A percentile compares a stretch with the other conserved stretches of the same genome.
These are phyloP conservation scores for Staurois parvus DNA, from an alignment of 2,797 vertebrate species.

Conservation along the genomic window DNA sequence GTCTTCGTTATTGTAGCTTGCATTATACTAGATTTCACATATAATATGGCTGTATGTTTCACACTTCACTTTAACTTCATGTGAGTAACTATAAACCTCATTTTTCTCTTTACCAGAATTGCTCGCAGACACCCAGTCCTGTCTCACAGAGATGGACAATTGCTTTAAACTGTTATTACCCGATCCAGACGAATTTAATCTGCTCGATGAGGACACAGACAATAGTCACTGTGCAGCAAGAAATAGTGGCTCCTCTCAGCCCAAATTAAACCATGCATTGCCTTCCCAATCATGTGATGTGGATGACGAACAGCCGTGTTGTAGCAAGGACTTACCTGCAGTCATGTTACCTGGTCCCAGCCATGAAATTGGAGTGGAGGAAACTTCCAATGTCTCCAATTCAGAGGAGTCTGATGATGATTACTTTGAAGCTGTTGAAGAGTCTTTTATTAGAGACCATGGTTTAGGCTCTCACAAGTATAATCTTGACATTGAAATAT, in stretches of 20 bases:
- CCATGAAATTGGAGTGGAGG: not conserved
- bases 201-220: constrained; percentile 39
- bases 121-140: constrained; percentile 77
- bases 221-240: not conserved
- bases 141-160: constrained; percentile 87
- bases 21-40: not conserved
- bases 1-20: no score
- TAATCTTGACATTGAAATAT: constrained; percentile 83
- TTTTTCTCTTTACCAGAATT: constrained; percentile 75
- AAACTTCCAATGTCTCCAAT: not conserved
- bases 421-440: constrained; percentile 63
- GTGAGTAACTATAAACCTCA: no score
- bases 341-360: not conserved
- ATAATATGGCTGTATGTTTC: not conserved
- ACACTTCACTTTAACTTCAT: no score
- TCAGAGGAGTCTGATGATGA: not conserved
- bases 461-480: constrained; percentile 91
- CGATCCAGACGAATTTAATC: constrained; percentile 75
- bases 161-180: constrained; percentile 87
- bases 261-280: not conserved
- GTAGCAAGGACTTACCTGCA: constrained; percentile 82
- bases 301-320: constrained; percentile 83
- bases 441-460: constrained; percentile 83
- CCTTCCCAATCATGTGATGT: not conserved
- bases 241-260: fast-evolving